These are phyloP conservation scores for Spheniscus mendiculus DNA, from an alignment of 2,113 vertebrate species.

Conservation along the genomic window DNA sequence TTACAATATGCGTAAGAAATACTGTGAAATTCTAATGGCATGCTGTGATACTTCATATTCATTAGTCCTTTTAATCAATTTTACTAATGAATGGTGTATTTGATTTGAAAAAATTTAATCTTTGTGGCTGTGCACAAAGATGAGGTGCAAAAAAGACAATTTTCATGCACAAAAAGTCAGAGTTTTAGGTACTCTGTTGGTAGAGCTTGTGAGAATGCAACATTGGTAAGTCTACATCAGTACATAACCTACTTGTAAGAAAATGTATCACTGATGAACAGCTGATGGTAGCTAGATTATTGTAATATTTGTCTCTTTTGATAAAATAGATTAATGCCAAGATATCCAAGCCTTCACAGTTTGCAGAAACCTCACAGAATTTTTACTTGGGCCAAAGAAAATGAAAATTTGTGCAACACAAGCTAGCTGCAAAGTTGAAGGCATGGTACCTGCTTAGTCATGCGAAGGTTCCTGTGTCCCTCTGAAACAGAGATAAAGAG, in stretches of 20 bases:
- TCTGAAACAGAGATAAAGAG: constrained; percentile 94
- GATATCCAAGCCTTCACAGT: constrained; percentile 73
- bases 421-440: constrained; percentile 73
- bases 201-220: constrained; percentile 52
- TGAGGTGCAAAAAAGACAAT: not conserved
- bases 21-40: constrained; percentile 5
- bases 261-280: not conserved
- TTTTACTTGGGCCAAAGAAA: constrained; percentile 65
- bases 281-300: constrained; percentile 4
- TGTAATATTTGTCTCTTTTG: constrained; percentile 53
- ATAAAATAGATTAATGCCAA: constrained; percentile 35
- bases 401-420: constrained; percentile 55
- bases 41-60: constrained; percentile 24
- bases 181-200: constrained; percentile 1
- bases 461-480: constrained; percentile 92
- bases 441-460: constrained; percentile 92
- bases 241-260: constrained; percentile 1
- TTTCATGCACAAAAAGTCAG: constrained; percentile 43
- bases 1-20: not conserved
- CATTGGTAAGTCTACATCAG: not conserved
- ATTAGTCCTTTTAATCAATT: constrained; percentile 47
- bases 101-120: not conserved
- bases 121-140: not conserved
- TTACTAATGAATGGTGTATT: not conserved
- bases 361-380: constrained; percentile 67